A percentile compares a stretch with the other conserved stretches of the same genome.
Evolutionary conservation across 2,888 invertebrate species (phyloP).

Genomic region (Volucella zonaria): DNA sequence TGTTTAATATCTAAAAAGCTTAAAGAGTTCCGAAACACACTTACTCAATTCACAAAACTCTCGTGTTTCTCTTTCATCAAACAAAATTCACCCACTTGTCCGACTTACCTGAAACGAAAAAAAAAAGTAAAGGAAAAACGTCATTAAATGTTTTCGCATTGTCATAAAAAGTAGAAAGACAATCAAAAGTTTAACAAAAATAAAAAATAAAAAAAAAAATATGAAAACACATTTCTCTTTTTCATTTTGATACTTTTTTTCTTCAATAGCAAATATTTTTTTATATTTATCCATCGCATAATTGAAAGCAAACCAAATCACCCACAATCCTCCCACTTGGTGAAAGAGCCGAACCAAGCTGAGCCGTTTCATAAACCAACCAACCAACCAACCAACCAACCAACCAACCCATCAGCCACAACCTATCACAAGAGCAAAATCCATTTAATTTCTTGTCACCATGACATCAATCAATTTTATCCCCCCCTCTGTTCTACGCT

Average conservation of each 20-base stretch:
- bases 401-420: slow-evolving; percentile 6
- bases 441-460: slow-evolving; percentile 72
- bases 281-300: slow-evolving; percentile 39
- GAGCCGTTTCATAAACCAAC: background rate
- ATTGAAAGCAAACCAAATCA: slow-evolving; percentile 45
- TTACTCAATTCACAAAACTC: slow-evolving; percentile 23
- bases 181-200: background rate
- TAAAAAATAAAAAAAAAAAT: too few relatives aligned
- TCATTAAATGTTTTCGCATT: slow-evolving; percentile 11
- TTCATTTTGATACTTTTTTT: background rate
- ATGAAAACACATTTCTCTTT: background rate
- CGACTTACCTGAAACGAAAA: slow-evolving; percentile 49
- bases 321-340: slow-evolving; percentile 4
- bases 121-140: slow-evolving; percentile 18
- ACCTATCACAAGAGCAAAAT: slow-evolving; percentile 41
- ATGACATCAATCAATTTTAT: slow-evolving; percentile 69
- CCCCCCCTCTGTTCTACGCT: background rate
- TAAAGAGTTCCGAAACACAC: background rate
- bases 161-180: background rate
- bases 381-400: background rate
- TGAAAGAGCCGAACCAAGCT: too few relatives aligned
- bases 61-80: background rate
- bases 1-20: background rate
- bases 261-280: slow-evolving; percentile 27
- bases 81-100: background rate